Evolutionary conservation across 2,113 vertebrate genomes (phyloP).

Genomic region (Parotia lawesii): DNA sequence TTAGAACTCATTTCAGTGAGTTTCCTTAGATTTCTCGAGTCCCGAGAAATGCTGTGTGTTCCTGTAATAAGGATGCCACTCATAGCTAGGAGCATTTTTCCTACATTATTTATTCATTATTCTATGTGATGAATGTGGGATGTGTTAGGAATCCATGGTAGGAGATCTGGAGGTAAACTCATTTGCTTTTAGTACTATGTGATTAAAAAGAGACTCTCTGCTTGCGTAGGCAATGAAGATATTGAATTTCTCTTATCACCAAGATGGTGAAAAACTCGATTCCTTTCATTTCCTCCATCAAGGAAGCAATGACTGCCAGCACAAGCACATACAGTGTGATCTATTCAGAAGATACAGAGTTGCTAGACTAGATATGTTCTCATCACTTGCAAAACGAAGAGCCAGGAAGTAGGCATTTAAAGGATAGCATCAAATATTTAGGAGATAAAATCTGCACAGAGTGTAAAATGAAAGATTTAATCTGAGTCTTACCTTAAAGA

Average conservation of each 20-base stretch:
- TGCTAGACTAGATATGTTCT: conserved; percentile 36
- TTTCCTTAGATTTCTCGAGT: not conserved
- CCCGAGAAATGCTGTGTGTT: not conserved
- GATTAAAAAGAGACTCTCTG: conserved; percentile 46
- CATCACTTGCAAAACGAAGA: not conserved
- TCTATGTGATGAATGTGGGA: conserved; percentile 36
- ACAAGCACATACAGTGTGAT: not conserved
- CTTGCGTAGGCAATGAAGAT: conserved; percentile 14
- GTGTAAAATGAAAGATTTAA: conserved; percentile 34
- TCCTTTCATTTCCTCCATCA: conserved; percentile 43
- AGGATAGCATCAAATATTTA: conserved; percentile 22
- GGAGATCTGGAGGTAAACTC: conserved; percentile 33
- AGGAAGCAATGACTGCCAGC: conserved; percentile 9
- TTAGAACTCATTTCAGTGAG: not conserved
- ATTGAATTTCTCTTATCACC: conserved; percentile 25
- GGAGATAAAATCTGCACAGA: conserved; percentile 24
- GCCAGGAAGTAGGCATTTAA: conserved; percentile 28
- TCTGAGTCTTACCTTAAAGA: not conserved
- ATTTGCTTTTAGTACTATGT: conserved; percentile 22
- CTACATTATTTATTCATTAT: conserved; percentile 49
- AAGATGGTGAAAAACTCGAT: conserved; percentile 11
- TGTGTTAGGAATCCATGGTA: conserved; percentile 21
- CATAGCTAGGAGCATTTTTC: conserved; percentile 16
- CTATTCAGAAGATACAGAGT: not conserved
- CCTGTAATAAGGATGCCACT: conserved; percentile 8